A percentile compares a stretch with the other conserved stretches of the same genome.
Evolutionary conservation across 1,140 invertebrate genomes (phyloP).

Genomic region (Rhagoletis zephyria): DNA sequence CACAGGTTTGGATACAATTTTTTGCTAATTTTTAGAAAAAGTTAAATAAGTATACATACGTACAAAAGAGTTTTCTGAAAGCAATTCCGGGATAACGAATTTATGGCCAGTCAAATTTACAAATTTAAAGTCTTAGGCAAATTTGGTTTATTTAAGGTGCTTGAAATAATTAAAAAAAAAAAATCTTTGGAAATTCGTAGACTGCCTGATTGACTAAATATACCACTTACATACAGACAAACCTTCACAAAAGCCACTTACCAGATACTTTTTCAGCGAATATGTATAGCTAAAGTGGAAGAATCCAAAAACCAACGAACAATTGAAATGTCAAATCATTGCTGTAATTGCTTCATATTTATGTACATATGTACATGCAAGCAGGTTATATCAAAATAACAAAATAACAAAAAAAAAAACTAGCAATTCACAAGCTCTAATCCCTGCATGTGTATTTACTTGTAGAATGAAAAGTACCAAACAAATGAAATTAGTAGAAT

Average conservation of each 20-base stretch:
- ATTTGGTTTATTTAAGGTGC: neutral
- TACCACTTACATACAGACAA: neutral
- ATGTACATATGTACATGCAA: too few species aligned
- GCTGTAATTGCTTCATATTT: constrained; percentile 32
- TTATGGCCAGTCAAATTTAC: too few species aligned
- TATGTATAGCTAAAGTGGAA: neutral
- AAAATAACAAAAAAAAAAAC: neutral
- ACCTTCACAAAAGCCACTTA: neutral
- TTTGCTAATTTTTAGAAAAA: too few species aligned
- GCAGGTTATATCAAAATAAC: neutral
- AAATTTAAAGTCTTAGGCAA: too few species aligned
- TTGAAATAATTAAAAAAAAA: too few species aligned
- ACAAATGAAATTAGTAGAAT: neutral
- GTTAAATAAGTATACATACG: too few species aligned
- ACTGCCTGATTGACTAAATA: neutral
- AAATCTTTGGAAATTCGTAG: neutral
- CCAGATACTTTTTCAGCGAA: neutral
- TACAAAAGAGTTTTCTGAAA: too few species aligned
- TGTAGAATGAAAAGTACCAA: neutral
- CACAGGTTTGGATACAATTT: too few species aligned
- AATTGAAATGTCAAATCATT: constrained; percentile 30
- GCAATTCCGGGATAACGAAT: too few species aligned
- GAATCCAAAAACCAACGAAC: neutral
- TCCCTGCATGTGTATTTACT: neutral
- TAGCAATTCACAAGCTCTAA: neutral